These are phyloP conservation scores for Tridacna gigas DNA, from an alignment of 2,888 invertebrate genomes.

Conservation along the genomic window DNA sequence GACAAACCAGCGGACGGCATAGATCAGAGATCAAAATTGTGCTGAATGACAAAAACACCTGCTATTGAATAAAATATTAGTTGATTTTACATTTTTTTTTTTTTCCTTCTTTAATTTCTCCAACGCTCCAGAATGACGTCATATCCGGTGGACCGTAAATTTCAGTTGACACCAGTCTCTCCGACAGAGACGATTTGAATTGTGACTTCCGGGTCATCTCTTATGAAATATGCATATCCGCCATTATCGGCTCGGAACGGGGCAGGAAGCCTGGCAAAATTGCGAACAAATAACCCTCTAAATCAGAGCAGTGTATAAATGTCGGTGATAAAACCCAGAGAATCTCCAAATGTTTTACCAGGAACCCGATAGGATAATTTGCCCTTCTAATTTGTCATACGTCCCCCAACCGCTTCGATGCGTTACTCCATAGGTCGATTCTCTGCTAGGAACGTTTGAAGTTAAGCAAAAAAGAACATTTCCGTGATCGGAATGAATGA, in stretches of 20 bases:
- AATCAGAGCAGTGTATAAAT: conserved; percentile 13
- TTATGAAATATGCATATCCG: conserved; percentile 22
- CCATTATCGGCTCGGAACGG: conserved; percentile 24
- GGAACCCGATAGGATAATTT: conserved; percentile 21
- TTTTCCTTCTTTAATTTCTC: background rate
- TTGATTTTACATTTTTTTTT: background rate
- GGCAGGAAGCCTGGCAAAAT: conserved; percentile 9
- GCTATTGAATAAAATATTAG: no score
- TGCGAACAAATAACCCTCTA: conserved; percentile 28
- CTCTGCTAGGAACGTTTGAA: no score
- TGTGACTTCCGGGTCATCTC: conserved; percentile 26
- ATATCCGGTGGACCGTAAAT: conserved; percentile 19
- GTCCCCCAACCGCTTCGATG: background rate
- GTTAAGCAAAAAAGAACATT: no score
- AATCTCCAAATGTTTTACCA: conserved; percentile 9
- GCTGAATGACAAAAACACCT: no score
- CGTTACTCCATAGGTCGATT: background rate
- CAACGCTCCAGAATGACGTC: background rate
- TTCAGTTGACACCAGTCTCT: conserved; percentile 21
- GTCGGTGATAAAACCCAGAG: conserved; percentile 20
- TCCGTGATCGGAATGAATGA: no score
- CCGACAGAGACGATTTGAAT: conserved; percentile 14
- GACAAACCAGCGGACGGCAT: no score
- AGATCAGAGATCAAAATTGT: no score
- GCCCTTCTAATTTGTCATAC: conserved; percentile 13